Conservation (phyloP, 2,113 vertebrate species). For the Spea bombifrons region DNA sequence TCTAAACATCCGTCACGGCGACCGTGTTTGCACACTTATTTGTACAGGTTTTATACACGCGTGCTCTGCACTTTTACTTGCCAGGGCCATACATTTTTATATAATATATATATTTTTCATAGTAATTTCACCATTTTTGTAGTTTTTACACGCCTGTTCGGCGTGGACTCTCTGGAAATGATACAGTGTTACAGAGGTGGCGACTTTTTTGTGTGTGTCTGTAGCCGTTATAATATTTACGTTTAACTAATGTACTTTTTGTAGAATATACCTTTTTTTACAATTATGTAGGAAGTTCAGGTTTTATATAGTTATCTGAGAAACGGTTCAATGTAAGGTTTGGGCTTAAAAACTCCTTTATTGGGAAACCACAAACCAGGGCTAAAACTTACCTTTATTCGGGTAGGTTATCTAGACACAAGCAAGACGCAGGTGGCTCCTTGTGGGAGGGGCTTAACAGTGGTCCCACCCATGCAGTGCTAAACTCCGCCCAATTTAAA, state of each 20-base stretch:
- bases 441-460: too few species aligned
- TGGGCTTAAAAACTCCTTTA: too few species aligned
- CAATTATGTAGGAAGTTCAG: too few species aligned
- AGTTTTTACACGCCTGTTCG: background rate
- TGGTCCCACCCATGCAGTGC: too few species aligned
- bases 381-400: too few species aligned
- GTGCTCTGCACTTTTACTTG: conserved; percentile 1
- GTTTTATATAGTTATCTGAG: too few species aligned
- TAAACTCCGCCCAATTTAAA: too few species aligned
- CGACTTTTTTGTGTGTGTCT: background rate
- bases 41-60: conserved; percentile 25
- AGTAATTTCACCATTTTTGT: background rate
- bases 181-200: background rate
- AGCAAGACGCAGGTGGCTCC: too few species aligned
- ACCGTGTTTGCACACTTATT: conserved; percentile 29
- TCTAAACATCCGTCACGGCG: background rate
- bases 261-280: background rate
- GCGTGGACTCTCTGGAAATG: background rate
- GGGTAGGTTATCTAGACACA: too few species aligned
- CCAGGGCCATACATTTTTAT: conserved; percentile 20
- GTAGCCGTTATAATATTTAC: background rate
- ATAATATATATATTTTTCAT: conserved; percentile 37
- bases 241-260: conserved; percentile 3
- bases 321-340: too few species aligned
- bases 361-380: too few species aligned